Base-by-base conservation (phyloP, 2,797 vertebrate species). In the Poecilia picta region DNA sequence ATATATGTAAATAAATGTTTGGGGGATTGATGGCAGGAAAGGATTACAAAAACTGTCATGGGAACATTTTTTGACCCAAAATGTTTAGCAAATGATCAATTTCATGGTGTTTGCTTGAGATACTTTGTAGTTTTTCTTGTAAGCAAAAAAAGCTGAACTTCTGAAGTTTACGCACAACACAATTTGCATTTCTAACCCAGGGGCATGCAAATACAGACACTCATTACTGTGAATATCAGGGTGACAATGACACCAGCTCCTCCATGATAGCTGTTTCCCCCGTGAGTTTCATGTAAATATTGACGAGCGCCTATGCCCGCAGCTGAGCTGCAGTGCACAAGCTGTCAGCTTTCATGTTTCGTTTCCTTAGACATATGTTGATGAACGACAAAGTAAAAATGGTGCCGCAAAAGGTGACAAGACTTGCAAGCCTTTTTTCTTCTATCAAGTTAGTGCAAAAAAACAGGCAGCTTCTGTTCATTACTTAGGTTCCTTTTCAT, bases 281-380 rank as follows among this genome's bases (percentile, higher is more conserved):
- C 5, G 78, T 81, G 89, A 83, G 79, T 20, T 81, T 76, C 89
- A 89, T 92, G 89, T 92, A 92, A 92, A 93, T 93, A 92, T 89
- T 92, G 88, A 85, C 49, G 71, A 74, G 82, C 18, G 85, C 28
- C 49, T 62, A 25, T 55, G 77, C 86, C 84, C 68, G 81, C 72
- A 62, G 88, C 74, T 20, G 74, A 46, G 77, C 75, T 77, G 1
- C 81, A 0, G 74, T 0, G 74, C 71, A 51, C 73, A 31, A 86
- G 74, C 83, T 66, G 77, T 83, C 88, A 87, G 86, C 79, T 85
- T 86, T 59, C 81, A 81, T 76, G 41, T 85, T 87, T 87, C 81
- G 43, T 80, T 89, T 91, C 88, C 89, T 88, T 73, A 46, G 76
- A 86, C 90, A 89, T 83, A 86, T 85, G 89, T 53, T 81, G 84